Base-by-base conservation (phyloP, 1,140 invertebrate species). In the Tenebrio molitor region DNA sequence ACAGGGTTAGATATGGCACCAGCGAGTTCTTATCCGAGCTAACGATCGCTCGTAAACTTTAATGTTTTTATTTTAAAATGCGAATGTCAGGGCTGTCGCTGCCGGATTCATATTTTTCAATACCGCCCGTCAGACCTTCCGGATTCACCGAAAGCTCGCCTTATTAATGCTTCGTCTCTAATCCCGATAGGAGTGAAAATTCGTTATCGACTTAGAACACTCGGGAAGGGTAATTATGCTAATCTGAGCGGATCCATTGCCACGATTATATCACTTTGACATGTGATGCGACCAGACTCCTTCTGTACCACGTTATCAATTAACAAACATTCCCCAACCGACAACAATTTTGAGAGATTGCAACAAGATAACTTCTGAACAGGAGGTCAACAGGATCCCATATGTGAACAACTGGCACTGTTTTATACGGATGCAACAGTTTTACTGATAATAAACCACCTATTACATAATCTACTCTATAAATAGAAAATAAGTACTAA, bases 181-280 rank as follows among this genome's bases (percentile, higher is more conserved):
- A 44, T 42, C 34, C 64, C 23, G 64, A 66, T 66, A 66, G 64
- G 34, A 44, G 36, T 34, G 64, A 66, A 66, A 66, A 66, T 66
- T 66, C 42, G 64, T 66, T 66, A 66, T 66, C 64, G 64, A 66
- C 64, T 44, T 44, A 66, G 64, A 66, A 66, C 64, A 66, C 64
- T 66, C 64, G 19, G 42, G 19, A 23, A 66, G 42, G 21, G 64
- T 66, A 66, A 66, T 66, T 66, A 66, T 66, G 36, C 64, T 42
- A 66, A 66, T 42, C 64, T 41, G 16, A 21, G 36, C 17, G 64
- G 42, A 66, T 66, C 36, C 64, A 23, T 65, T 66, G 64, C 23
- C 25, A n/a, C 64, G 64, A 66, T 66, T 66, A 66, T 19, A 23
- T 21, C 64, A 66, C 42, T 12, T 19, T 23, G 8, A 42, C 34